Evolutionary conservation across 2,797 vertebrate species (phyloP), one percentile per base, ranked within the genome.

Genomic region (Oryzias sinensis): DNA sequence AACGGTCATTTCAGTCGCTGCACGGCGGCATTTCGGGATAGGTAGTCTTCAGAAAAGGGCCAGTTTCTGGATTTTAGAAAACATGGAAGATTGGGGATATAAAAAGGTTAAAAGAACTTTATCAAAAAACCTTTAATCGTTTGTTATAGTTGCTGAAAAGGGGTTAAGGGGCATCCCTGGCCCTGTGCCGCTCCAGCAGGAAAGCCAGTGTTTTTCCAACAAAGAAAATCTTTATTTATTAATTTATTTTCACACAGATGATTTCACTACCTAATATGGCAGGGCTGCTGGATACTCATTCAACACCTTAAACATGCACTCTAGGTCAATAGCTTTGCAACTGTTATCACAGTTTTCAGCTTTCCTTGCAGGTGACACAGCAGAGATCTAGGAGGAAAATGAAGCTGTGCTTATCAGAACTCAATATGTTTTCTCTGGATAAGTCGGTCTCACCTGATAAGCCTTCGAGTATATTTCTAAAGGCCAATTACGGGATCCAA

Each of bases 211-310:
- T 49, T 68, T 60, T 58, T 43, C 50, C 24, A 4, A 43, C 43
- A 49, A 54, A 62, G 57, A 68, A 68, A 42, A 48, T 58, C 47
- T 69, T 73, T 25, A 33, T 22, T 22, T 22, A 22, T 22, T 20
- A 2, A n/a, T 74, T 75, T 59, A 55, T 55, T 65, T 72, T 49
- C 65, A 59, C 66, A 56, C 66, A 70, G 65, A 71, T 42, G 41
- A 61, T 73, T 77, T 74, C 57, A 76, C 72, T 78, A 71, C 56
- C 22, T 29, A 29, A 15, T 52, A 70, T 65, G 57, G 46, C 47
- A 45, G 65, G 72, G 57, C 51, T 51, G 46, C 56, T 22, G 59
- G 60, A 59, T 56, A 62, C 61, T 56, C 61, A 53, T 68, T 72
- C 60, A 76, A 45, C 71, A 67, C 57, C 53, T 55, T 8, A 18